These are phyloP conservation scores for Hirtodrosophila duncani DNA, from an alignment of 2,888 invertebrate genomes.

Conservation along the genomic window DNA sequence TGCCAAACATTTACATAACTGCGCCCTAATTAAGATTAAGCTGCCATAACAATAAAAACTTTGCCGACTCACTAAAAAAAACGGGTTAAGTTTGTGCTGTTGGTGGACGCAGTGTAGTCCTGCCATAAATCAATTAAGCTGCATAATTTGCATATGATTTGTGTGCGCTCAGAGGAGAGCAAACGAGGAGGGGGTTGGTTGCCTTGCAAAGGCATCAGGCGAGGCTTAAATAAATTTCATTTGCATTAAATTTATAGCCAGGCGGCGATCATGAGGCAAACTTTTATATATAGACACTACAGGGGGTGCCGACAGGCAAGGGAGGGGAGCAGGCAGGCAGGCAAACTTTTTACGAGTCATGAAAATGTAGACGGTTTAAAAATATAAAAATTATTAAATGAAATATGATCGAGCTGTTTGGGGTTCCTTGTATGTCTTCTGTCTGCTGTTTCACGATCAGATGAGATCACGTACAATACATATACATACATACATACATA, in stretches of 20 bases:
- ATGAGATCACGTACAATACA: no score
- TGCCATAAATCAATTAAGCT: conserved; percentile 67
- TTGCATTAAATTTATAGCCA: conserved; percentile 56
- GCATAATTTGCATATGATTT: conserved; percentile 73
- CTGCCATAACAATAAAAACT: no score
- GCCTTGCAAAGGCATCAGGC: conserved; percentile 7
- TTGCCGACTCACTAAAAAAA: conserved; percentile 54
- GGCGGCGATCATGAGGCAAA: conserved; percentile 21
- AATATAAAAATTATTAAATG: no score
- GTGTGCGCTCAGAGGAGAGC: conserved; percentile 41
- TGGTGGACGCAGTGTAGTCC: no score
- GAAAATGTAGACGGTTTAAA: no score
- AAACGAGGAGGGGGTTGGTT: conserved; percentile 8
- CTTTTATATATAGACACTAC: conserved; percentile 29
- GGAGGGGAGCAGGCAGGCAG: no score
- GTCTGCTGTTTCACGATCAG: no score
- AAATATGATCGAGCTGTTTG: no score
- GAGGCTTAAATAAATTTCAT: conserved; percentile 43
- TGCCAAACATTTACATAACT: conserved; percentile 5
- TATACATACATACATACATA: no score
- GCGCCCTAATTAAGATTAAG: conserved; percentile 61
- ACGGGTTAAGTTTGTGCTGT: no score
- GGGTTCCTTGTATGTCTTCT: no score
- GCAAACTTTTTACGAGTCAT: no score
- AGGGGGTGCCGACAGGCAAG: conserved; percentile 42